Percentiles rank a stretch among this genome's conserved stretches.
These are phyloP conservation scores for Panagrolaimus sp. DNA, from an alignment of 1,140 invertebrate species.

Conservation along the genomic window DNA sequence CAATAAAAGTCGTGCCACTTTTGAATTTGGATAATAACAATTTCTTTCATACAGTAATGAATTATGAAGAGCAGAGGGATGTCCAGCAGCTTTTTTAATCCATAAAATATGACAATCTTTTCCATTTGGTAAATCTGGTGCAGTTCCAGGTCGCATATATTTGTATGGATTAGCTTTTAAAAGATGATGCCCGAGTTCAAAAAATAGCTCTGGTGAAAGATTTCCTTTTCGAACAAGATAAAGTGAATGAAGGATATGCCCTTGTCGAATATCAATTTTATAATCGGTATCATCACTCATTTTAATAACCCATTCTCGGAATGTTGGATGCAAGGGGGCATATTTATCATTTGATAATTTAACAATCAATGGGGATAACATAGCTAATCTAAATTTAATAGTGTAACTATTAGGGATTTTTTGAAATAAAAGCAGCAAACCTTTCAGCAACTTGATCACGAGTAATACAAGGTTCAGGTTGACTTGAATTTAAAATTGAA, in stretches of 20 bases:
- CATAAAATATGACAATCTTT: conserved; percentile 68
- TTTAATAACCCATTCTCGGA: conserved; percentile 83
- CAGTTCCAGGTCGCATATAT: conserved; percentile 56
- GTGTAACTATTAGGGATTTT: not conserved
- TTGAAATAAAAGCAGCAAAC: not conserved
- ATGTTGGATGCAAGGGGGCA: conserved; percentile 54
- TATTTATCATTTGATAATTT: conserved; percentile 22
- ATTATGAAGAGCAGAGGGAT: conserved; percentile 66
- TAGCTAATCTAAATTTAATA: conserved; percentile 23
- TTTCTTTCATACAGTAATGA: conserved; percentile 80
- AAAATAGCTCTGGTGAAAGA: conserved; percentile 75
- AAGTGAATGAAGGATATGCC: conserved; percentile 85
- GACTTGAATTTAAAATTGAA: conserved; percentile 81
- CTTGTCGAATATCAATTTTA: conserved; percentile 71
- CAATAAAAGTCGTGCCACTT: conserved; percentile 78
- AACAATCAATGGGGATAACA: conserved; percentile 37
- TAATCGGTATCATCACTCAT: conserved; percentile 66
- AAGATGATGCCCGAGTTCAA: conserved; percentile 90
- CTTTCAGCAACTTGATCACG: conserved; percentile 28
- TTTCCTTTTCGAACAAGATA: conserved; percentile 76
- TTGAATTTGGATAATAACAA: conserved; percentile 87
- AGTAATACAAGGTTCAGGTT: conserved; percentile 67
- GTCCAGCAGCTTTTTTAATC: conserved; percentile 72
- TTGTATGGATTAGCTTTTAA: conserved; percentile 88
- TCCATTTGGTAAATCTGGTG: conserved; percentile 62